These are phyloP conservation scores for Fregata magnificens DNA, from an alignment of 2,113 vertebrate species.

Conservation along the genomic window DNA sequence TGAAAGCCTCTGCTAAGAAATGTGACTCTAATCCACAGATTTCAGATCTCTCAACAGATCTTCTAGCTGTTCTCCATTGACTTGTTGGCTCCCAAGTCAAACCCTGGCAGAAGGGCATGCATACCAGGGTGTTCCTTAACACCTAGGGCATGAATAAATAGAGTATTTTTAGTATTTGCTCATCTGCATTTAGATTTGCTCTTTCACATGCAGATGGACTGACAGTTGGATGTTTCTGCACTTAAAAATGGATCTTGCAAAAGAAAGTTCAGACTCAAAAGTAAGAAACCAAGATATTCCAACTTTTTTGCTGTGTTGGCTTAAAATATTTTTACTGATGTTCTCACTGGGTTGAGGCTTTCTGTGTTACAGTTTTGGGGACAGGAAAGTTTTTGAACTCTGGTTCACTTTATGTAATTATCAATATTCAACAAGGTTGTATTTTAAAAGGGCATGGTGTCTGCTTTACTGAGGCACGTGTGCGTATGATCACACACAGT, in stretches of 20 bases:
- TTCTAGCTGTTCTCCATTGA: not conserved
- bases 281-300: not conserved
- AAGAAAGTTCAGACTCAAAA: not conserved
- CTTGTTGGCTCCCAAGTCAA: not conserved
- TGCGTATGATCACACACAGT: not conserved
- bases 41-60: not conserved
- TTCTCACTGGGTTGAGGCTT: not conserved
- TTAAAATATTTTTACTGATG: not conserved
- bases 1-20: not conserved
- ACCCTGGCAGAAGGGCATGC: not conserved
- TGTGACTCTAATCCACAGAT: not conserved
- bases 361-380: not conserved
- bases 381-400: not conserved
- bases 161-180: not conserved
- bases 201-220: not conserved
- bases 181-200: not conserved
- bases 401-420: not conserved
- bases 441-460: not conserved
- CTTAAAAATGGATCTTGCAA: not conserved
- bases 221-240: not conserved
- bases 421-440: not conserved
- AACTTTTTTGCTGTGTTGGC: not conserved
- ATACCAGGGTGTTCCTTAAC: not conserved
- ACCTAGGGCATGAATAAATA: not conserved
- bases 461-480: accelerated